Evolutionary conservation across 2,797 vertebrate species (phyloP).

Genomic region (Pseudochirops corinnae): DNA sequence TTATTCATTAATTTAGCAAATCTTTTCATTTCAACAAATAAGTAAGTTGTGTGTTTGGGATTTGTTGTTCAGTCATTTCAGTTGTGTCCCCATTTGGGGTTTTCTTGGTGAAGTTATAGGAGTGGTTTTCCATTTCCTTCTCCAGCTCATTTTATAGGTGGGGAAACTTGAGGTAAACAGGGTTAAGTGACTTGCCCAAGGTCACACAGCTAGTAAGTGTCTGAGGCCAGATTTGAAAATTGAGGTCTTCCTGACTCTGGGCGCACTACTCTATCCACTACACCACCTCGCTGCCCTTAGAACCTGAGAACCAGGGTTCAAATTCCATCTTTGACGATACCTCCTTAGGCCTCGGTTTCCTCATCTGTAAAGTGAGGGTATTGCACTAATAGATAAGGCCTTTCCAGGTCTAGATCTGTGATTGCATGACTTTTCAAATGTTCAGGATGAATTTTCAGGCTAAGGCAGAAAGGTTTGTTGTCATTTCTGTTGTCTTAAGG

Average conservation of each 20-base stretch:
- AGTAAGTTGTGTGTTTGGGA: constrained; percentile 7
- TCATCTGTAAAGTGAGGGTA: neutral
- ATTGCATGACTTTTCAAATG: neutral
- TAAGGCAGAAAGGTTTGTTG: neutral
- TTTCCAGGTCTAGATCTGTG: no score
- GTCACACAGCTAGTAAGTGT: neutral
- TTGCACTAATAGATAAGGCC: no score
- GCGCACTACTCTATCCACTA: neutral
- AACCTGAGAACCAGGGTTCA: neutral
- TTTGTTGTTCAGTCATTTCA: neutral
- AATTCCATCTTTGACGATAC: neutral
- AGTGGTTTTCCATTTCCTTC: neutral
- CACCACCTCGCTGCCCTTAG: neutral
- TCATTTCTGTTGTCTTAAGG: neutral
- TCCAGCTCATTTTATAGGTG: neutral
- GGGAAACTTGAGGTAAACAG: neutral
- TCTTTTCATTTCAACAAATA: constrained; percentile 21
- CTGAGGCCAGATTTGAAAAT: neutral
- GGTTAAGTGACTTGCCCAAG: neutral
- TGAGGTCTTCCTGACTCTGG: no score
- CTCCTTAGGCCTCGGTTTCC: neutral
- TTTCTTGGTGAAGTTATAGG: neutral
- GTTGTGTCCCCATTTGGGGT: neutral
- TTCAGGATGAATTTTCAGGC: neutral
- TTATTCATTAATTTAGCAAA: constrained; percentile 39